Conservation (phyloP, 1,140 invertebrate species). For the Lineus longissimus region DNA sequence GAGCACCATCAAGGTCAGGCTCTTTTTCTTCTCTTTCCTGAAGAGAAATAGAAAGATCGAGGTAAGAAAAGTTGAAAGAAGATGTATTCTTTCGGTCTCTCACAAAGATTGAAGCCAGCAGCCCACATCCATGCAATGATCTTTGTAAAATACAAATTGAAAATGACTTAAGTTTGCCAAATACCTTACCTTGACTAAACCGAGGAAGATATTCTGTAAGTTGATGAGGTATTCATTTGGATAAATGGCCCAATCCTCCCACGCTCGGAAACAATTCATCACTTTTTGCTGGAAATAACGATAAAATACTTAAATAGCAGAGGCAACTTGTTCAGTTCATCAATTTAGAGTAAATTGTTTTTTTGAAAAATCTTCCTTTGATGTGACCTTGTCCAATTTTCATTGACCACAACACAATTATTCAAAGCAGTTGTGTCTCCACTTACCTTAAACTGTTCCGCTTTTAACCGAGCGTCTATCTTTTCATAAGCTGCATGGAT, state of each 20-base stretch:
- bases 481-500: conserved; percentile 71
- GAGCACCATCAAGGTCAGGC: conserved; percentile 35
- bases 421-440: no score
- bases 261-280: conserved; percentile 89
- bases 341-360: no score
- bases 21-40: conserved; percentile 15
- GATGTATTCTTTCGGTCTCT: no score
- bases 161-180: background rate
- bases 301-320: conserved; percentile 10
- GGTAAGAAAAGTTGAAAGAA: no score
- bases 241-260: conserved; percentile 98
- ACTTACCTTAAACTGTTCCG: conserved; percentile 83
- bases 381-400: no score
- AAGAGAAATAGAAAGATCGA: background rate
- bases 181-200: conserved; percentile 53
- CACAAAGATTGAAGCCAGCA: no score
- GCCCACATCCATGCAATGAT: background rate
- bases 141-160: background rate
- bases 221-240: conserved; percentile 87
- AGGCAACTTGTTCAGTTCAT: no score
- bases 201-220: conserved; percentile 87
- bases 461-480: conserved; percentile 84
- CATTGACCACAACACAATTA: no score
- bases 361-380: no score
- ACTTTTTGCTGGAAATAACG: conserved; percentile 67